These are phyloP conservation scores for Toxostoma redivivum DNA, from an alignment of 2,113 vertebrate species.

Conservation along the genomic window DNA sequence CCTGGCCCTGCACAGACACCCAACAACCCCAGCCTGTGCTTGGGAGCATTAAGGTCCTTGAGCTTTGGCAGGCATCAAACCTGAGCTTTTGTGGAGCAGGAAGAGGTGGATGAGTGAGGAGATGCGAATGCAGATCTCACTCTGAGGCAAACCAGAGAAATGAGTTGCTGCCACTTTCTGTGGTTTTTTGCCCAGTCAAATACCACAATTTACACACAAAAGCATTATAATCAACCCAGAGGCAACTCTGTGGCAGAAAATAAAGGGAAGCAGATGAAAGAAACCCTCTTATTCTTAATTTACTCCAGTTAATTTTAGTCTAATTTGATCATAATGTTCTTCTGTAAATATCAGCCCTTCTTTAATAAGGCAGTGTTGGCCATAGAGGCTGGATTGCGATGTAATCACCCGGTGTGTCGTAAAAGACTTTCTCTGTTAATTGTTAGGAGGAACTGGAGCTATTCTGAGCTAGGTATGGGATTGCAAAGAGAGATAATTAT, in stretches of 20 bases:
- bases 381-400: conserved; percentile 14
- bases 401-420: conserved; percentile 42
- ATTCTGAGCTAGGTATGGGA: conserved; percentile 64
- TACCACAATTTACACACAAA: not conserved
- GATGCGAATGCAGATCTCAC: not conserved
- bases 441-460: conserved; percentile 42
- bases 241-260: not conserved
- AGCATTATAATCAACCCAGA: not conserved
- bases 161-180: not conserved
- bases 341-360: conserved; percentile 55
- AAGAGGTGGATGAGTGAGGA: not conserved
- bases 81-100: not conserved
- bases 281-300: not conserved
- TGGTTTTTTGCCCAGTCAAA: not conserved
- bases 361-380: conserved; percentile 35
- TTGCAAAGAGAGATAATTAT: conserved; percentile 65
- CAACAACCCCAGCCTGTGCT: not conserved
- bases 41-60: not conserved
- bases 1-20: not conserved
- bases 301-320: conserved; percentile 62
- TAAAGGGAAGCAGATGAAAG: not conserved
- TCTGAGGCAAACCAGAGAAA: not conserved
- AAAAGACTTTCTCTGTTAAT: conserved; percentile 60
- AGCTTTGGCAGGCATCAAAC: not conserved
- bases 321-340: conserved; percentile 67